Evolutionary conservation across 2,113 vertebrate genomes (phyloP).

Genomic region (Brachypodius melanocephalos): DNA sequence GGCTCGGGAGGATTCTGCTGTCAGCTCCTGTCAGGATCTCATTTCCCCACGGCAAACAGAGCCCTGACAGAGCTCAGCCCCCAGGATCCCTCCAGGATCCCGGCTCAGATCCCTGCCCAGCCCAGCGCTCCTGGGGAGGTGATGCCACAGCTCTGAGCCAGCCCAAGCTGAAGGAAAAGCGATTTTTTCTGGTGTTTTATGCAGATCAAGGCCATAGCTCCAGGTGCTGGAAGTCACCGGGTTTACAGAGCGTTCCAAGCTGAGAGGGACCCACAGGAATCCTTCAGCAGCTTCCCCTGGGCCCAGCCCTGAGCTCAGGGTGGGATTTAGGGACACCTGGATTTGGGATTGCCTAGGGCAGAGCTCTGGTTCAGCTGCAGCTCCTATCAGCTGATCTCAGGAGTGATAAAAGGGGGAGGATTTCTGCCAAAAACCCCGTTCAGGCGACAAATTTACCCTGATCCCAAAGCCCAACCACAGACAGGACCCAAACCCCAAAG

Average conservation of each 20-base stretch:
- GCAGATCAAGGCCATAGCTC: fast-evolving
- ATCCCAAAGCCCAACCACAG: neutral
- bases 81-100: neutral
- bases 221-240: fast-evolving
- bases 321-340: neutral
- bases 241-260: neutral
- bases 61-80: neutral
- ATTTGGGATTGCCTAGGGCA: too few relatives aligned
- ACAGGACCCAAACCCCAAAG: neutral
- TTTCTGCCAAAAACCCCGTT: neutral
- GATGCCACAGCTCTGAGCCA: neutral
- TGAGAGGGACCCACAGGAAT: fast-evolving
- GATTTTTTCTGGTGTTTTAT: fast-evolving
- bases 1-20: neutral
- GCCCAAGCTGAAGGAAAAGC: neutral
- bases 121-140: neutral
- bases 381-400: neutral
- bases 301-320: neutral
- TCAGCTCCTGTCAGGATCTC: neutral
- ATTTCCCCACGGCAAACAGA: neutral
- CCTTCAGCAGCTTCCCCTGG: neutral
- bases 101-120: too few relatives aligned
- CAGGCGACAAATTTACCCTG: neutral
- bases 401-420: neutral
- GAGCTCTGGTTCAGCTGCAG: neutral